These are phyloP conservation scores for Hydrotaea cyrtoneurina DNA, from an alignment of 2,888 invertebrate species.

Conservation along the genomic window DNA sequence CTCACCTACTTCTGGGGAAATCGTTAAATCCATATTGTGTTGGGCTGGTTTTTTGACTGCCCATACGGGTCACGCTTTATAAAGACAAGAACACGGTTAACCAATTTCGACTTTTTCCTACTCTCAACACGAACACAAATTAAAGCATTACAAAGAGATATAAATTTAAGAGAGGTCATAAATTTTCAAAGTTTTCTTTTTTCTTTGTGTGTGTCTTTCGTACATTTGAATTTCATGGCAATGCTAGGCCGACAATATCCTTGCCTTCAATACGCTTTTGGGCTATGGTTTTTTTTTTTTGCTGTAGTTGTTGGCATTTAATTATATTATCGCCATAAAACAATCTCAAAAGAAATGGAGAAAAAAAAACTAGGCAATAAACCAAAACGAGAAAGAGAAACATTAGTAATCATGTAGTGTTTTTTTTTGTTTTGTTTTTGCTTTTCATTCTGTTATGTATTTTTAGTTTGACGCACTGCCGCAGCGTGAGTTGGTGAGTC, in stretches of 20 bases:
- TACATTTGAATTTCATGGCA: background rate
- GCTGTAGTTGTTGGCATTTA: conserved; percentile 41
- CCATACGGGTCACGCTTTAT: too few relatives aligned
- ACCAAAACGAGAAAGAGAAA: background rate
- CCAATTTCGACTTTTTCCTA: too few relatives aligned
- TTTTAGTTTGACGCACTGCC: conserved; percentile 37
- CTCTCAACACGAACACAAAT: background rate
- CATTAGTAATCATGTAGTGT: conserved; percentile 20
- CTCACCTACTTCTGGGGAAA: too few relatives aligned
- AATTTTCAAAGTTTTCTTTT: conserved; percentile 25
- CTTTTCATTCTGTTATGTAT: too few relatives aligned
- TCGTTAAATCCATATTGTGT: too few relatives aligned
- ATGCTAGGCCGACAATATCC: conserved; percentile 51
- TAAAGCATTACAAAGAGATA: background rate
- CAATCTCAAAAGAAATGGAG: conserved; percentile 16
- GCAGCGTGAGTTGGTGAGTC: background rate
- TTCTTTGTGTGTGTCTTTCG: background rate
- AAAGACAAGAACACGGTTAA: too few relatives aligned
- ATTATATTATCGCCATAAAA: conserved; percentile 61
- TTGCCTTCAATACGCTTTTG: conserved; percentile 8
- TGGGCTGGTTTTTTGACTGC: too few relatives aligned
- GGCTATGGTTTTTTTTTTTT: background rate
- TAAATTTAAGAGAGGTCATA: conserved; percentile 17
- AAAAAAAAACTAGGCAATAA: background rate
- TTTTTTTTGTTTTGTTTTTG: conserved; percentile 18